phyloP scores from a whole-genome alignment of 2,888 invertebrate genomes.

The Stictocephala bisonia region DNA sequence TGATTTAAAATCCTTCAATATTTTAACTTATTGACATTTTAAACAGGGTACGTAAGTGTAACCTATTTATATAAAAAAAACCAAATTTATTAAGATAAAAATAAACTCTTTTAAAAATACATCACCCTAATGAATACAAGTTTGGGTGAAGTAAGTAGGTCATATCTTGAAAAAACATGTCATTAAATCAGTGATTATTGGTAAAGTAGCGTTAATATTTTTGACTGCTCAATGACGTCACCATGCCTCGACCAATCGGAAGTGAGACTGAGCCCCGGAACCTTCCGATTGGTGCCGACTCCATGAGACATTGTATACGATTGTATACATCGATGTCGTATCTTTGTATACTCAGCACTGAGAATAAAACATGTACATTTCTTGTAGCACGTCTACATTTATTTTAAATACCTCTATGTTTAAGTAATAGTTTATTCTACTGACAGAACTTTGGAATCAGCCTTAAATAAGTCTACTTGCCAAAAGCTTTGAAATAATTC shows the following conservation, averaged over 20 bases:
- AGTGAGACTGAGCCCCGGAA: constrained; percentile 30
- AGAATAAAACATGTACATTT: constrained; percentile 25
- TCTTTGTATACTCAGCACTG: background rate
- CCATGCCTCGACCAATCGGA: constrained; percentile 29
- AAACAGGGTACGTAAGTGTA: background rate
- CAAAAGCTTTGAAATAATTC: too few relatives aligned
- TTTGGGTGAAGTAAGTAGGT: background rate
- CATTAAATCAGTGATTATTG: background rate
- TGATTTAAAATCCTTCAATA: too few relatives aligned
- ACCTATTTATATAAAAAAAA: background rate
- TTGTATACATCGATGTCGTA: constrained; percentile 25
- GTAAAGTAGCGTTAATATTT: background rate
- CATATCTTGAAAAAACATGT: too few relatives aligned
- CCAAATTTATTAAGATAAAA: background rate
- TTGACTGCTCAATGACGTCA: constrained; percentile 36
- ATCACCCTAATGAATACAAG: background rate
- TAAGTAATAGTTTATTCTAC: too few relatives aligned
- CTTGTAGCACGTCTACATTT: too few relatives aligned
- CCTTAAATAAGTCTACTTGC: too few relatives aligned
- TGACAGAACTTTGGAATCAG: too few relatives aligned
- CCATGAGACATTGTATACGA: background rate
- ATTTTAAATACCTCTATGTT: too few relatives aligned
- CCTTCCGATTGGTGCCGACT: background rate
- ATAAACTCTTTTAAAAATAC: background rate
- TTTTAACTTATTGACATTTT: too few relatives aligned